These are phyloP conservation scores for Trinorchestia longiramus DNA, from an alignment of 1,140 invertebrate species.

Conservation along the genomic window DNA sequence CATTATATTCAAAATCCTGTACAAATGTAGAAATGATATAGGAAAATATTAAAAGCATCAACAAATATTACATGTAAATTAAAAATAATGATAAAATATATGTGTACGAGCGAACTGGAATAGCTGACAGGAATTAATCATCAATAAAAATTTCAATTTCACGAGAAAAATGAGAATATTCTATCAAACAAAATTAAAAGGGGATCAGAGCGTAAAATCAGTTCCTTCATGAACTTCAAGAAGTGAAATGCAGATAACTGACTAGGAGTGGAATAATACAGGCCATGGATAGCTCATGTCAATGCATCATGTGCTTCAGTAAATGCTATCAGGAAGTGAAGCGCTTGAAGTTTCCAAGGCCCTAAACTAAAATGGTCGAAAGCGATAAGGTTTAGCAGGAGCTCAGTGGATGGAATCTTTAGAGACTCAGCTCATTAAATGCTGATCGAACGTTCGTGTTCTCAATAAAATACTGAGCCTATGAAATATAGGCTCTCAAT, in stretches of 20 bases:
- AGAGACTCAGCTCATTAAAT: slow-evolving; percentile 31
- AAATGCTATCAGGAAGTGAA: background rate
- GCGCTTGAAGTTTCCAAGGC: background rate
- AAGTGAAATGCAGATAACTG: background rate
- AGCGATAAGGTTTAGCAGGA: background rate
- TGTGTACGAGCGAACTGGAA: no score
- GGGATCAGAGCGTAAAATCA: background rate
- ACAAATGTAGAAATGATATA: no score
- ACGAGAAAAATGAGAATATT: background rate
- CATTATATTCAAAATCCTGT: no score
- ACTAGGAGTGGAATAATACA: background rate
- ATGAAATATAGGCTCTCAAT: background rate
- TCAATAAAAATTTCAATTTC: no score
- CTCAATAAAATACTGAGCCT: slow-evolving; percentile 20
- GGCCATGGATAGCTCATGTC: background rate
- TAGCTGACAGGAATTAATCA: no score
- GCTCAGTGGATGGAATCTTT: background rate
- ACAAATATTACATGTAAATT: no score
- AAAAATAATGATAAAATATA: no score
- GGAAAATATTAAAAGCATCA: no score
- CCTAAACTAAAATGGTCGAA: background rate
- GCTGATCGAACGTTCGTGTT: slow-evolving; percentile 19
- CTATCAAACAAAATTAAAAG: background rate
- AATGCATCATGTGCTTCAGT: background rate
- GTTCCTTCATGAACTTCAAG: background rate